phyloP scores from a whole-genome alignment of 1,140 invertebrate genomes.

The Zaprionus lachaisei region DNA sequence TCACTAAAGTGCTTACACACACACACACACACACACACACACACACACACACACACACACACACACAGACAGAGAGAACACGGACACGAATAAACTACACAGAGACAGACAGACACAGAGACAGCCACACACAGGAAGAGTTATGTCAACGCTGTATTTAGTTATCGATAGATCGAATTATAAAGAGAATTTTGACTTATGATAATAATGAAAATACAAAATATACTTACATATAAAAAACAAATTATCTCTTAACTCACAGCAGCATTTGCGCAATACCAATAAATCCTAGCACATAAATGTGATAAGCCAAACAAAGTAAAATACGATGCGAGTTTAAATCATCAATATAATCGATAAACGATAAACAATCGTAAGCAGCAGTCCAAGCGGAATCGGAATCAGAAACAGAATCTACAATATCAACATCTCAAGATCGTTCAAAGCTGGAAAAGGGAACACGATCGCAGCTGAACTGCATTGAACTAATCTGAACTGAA shows the following conservation, averaged over 20 bases:
- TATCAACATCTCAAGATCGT: constrained; percentile 9
- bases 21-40: constrained; percentile 1
- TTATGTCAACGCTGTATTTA: constrained; percentile 54
- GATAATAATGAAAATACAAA: constrained; percentile 25
- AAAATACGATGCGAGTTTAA: constrained; percentile 23
- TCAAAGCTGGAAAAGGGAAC: background rate
- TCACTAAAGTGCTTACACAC: background rate
- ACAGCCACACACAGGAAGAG: constrained; percentile 12
- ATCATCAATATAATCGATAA: constrained; percentile 15
- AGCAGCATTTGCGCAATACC: constrained; percentile 68
- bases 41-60: background rate
- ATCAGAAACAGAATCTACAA: background rate
- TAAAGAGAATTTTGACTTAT: background rate
- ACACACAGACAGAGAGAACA: background rate
- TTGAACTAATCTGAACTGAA: constrained; percentile 32
- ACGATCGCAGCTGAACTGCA: constrained; percentile 33
- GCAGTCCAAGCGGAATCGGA: background rate
- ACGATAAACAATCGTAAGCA: background rate
- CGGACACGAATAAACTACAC: background rate
- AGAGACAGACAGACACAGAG: background rate
- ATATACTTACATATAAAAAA: constrained; percentile 23
- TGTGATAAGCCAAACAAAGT: constrained; percentile 50
- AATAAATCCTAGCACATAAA: constrained; percentile 50
- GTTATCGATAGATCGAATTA: constrained; percentile 18
- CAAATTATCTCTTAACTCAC: constrained; percentile 42